Evolutionary conservation across 2,888 invertebrate species (phyloP), one percentile per base, ranked within the genome.

Genomic region (Podotricha telesiphe): DNA sequence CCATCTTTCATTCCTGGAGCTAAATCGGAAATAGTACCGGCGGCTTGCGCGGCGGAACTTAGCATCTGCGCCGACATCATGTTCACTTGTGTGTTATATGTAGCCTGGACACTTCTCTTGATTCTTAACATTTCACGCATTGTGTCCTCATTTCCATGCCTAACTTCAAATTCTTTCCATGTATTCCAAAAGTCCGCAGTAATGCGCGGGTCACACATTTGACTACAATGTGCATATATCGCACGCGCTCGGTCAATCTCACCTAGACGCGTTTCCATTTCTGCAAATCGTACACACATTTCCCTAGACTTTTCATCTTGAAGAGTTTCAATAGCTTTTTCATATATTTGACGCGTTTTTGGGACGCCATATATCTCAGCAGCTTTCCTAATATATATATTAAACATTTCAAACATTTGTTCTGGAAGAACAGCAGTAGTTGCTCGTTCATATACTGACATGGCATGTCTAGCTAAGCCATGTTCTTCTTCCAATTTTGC

Each of bases 21-120:
- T 72, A 96, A 93, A 82, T 96, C 96, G 0, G 96, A 96, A 59
- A 95, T 91, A 34, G 96, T 95, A 19, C 96, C 95, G 47, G 95
- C 94, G 65, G 94, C 94, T 77, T 94, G 94, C 19, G 94, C 94
- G 50, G 95, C 95, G 20, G 96, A 96, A 78, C 96, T 97, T 78
- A 99, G 93, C 96, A 99, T 98, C 88, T 99, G 99, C 0, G 99
- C 98, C 15, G 98, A 98, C 98, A 99, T 99, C 97, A 99, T 99
- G 86, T 99, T 99, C n/a, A 95, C 95, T 93, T 99, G 99, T 0
- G 99, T 99, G 86, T 99, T 99, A 86, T 98, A 99, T 80, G 97
- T 97, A 5, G 99, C 99, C 91, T 99, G 99, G 0, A 99, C 98
- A 82, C 98, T 98, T 78, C 99, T 95, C 91, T 99, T 99, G 74